Conservation (phyloP, 2,888 invertebrate genomes). For the Standfussiana lucernea region DNA sequence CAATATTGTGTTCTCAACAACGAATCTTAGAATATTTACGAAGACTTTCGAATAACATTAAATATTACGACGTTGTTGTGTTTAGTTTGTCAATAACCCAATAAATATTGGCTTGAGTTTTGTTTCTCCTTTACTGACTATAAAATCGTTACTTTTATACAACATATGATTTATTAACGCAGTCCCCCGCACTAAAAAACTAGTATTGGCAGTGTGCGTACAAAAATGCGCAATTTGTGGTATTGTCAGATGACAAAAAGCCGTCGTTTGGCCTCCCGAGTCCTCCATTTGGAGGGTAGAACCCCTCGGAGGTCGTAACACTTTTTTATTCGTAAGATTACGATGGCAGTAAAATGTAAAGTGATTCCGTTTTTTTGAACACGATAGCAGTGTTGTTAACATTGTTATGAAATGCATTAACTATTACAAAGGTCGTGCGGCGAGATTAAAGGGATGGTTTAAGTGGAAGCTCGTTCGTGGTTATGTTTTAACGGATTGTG, state of each 20-base stretch:
- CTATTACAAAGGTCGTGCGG: constrained; percentile 15
- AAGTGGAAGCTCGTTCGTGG: constrained; percentile 8
- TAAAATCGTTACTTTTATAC: constrained; percentile 4
- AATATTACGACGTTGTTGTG: background rate
- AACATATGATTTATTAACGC: constrained; percentile 50
- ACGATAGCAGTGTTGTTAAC: constrained; percentile 61
- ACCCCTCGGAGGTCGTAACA: constrained; percentile 74
- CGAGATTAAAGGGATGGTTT: constrained; percentile 22
- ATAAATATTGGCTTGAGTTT: constrained; percentile 32
- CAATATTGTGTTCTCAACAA: constrained; percentile 10
- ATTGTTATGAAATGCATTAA: constrained; percentile 63
- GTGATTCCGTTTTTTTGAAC: constrained; percentile 77
- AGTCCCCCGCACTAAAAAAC: constrained; percentile 42
- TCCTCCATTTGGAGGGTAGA: constrained; percentile 72
- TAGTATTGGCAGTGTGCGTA: constrained; percentile 54
- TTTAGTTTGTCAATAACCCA: background rate
- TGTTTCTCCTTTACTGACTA: background rate
- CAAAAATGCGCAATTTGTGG: constrained; percentile 78
- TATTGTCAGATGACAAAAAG: constrained; percentile 82
- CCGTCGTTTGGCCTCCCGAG: constrained; percentile 74
- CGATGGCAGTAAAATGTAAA: constrained; percentile 81
- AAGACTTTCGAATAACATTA: background rate
- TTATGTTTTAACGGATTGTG: constrained; percentile 15
- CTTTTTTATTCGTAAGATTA: constrained; percentile 82
- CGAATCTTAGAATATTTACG: background rate